Conservation (phyloP, 2,113 vertebrate genomes). For the Spea multiplicata region DNA sequence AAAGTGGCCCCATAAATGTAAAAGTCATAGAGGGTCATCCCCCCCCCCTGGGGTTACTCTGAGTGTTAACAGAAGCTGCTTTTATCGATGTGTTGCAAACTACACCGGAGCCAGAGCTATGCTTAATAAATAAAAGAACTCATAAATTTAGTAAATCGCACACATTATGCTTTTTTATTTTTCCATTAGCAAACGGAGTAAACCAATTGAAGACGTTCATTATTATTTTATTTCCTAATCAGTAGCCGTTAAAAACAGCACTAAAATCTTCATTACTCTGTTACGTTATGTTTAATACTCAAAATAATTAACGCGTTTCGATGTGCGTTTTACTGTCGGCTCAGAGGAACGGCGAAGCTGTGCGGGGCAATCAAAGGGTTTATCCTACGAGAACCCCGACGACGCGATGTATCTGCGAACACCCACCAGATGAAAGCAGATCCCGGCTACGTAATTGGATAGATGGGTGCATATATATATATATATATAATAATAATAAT, state of each 20-base stretch:
- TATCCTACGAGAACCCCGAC: no score
- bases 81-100: no score
- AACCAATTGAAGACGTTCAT: not conserved
- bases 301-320: no score
- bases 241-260: not conserved
- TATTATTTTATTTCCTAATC: not conserved
- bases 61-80: no score
- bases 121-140: not conserved
- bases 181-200: not conserved
- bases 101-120: no score
- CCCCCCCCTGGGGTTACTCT: no score
- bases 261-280: not conserved
- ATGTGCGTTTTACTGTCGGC: no score
- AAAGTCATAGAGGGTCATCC: no score
- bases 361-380: no score
- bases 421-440: not conserved
- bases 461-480: not conserved
- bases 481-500: not conserved
- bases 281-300: not conserved
- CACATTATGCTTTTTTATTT: not conserved
- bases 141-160: not conserved
- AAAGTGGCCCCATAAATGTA: no score
- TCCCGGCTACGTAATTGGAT: constrained; percentile 16
- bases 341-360: no score
- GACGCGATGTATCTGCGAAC: not conserved